phyloP scores from a whole-genome alignment of 2,113 vertebrate genomes.

The Leptobrachium ailaonicum region DNA sequence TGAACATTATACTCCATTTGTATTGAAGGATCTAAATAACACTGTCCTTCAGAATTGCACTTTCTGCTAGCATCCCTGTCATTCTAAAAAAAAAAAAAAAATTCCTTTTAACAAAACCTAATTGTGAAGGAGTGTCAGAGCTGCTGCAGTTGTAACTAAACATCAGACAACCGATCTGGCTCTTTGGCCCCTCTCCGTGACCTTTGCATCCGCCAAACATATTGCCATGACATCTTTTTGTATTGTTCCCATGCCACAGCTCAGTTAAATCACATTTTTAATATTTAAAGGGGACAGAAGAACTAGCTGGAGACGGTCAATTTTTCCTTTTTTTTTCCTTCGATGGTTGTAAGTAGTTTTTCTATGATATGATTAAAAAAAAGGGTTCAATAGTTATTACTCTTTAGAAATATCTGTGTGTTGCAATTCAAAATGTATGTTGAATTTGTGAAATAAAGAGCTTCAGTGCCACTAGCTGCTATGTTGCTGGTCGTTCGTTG shows the following conservation, averaged over 20 bases:
- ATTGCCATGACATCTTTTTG: conserved; percentile 82
- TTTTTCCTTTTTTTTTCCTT: conserved; percentile 77
- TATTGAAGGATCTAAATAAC: conserved; percentile 70
- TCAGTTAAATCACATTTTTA: conserved; percentile 78
- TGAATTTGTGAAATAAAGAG: conserved; percentile 76
- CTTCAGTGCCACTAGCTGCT: conserved; percentile 77
- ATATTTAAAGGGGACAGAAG: conserved; percentile 70
- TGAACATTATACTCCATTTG: conserved; percentile 71
- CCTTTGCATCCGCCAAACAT: conserved; percentile 80
- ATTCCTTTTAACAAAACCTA: conserved; percentile 57
- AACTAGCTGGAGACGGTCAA: conserved; percentile 83
- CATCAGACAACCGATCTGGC: conserved; percentile 74
- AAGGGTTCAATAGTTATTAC: conserved; percentile 82
- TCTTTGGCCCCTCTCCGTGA: conserved; percentile 79
- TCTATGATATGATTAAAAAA: conserved; percentile 77
- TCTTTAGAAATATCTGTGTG: conserved; percentile 83
- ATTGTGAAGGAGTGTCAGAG: conserved; percentile 75
- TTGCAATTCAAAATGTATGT: conserved; percentile 82
- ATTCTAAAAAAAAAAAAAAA: background rate
- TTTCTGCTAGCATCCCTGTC: conserved; percentile 76
- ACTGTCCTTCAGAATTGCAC: conserved; percentile 82
- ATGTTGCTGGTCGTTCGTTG: conserved; percentile 52
- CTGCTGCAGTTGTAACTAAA: conserved; percentile 69
- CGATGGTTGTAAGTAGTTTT: conserved; percentile 79
- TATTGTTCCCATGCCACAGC: conserved; percentile 80